These are phyloP conservation scores for Porphyrio hochstetteri DNA, from an alignment of 2,113 vertebrate genomes.

Conservation along the genomic window DNA sequence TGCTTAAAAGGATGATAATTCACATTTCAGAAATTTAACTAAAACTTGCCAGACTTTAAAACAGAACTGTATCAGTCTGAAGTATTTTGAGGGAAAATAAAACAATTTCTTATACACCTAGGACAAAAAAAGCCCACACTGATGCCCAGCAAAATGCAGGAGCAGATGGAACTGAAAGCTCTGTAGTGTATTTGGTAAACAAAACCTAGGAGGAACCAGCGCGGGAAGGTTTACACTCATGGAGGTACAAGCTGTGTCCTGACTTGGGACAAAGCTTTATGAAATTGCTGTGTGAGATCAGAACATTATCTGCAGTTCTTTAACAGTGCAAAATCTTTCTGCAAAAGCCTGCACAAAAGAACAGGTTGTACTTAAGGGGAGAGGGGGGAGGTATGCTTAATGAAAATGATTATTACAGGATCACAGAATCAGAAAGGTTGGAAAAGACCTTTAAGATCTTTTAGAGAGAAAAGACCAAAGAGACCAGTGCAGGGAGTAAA, in stretches of 20 bases:
- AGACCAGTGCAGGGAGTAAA: not conserved
- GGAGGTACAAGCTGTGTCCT: not conserved
- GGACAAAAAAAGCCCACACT: not conserved
- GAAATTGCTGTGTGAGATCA: no score
- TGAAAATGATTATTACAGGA: not conserved
- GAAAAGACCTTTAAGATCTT: no score
- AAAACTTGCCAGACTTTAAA: not conserved
- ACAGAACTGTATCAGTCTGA: not conserved
- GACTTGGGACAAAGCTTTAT: not conserved
- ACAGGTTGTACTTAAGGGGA: not conserved
- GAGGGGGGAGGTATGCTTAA: not conserved
- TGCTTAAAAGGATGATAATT: not conserved
- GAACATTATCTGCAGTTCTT: not conserved
- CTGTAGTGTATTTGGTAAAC: not conserved
- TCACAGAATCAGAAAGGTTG: no score
- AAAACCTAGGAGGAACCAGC: not conserved
- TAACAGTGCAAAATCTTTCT: not conserved
- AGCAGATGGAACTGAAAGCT: not conserved
- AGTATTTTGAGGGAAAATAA: not conserved
- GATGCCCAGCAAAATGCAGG: not conserved
- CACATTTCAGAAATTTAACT: not conserved
- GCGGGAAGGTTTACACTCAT: not conserved
- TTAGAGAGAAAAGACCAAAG: not conserved
- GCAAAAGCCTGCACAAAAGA: not conserved
- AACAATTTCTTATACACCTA: not conserved